Base-by-base conservation (phyloP, 2,113 vertebrate genomes). In the Phycodurus eques region DNA sequence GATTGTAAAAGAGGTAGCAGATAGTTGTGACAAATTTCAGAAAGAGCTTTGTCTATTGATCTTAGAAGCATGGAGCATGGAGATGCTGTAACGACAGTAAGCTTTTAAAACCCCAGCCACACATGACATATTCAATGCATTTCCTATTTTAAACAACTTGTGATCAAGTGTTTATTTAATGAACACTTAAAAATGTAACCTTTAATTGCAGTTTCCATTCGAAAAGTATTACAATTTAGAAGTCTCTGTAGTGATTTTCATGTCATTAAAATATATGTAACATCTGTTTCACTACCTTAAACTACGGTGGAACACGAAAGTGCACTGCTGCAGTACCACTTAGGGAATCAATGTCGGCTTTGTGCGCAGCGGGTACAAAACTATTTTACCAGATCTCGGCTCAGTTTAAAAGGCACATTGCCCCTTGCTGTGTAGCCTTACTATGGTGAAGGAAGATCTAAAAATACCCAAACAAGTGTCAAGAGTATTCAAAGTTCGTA, bases 331-430 rank as follows among this genome's bases (percentile, higher is more conserved):
- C 72, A 67, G 68, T 57, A 83, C 76, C 46, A 62, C 76, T 85
- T 76, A 57, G 57, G 63, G 75, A 85, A 82, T 90, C 85, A 89
- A 88, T 89, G 84, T 80, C 72, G 76, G 76, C 83, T 91, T 89
- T 89, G 89, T 88, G 72, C 76, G 70, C 81, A 77, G 61, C 19
- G 9, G 75, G 74, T 80, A 80, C 51, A 68, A 78, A 86, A 91
- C 88, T 68, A 84, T 90, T 87, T 87, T 66, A 84, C 56, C 85
- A 90, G 87, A 87, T 83, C 84, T 72, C 62, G 1, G 35, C 39
- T 67, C 79, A 61, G 20, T 68, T 68, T 66, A 75, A 66, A 74
- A 68, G 77, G 74, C 69, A 65, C 63, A 57, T 51, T 60, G 66
- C 66, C 64, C 71, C 61, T 69, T 69, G 76, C 67, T 56, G 15